A percentile compares a stretch with the other conserved stretches of the same genome.
phyloP scores from a whole-genome alignment of 2,797 vertebrate species.

The Arctocebus calabarensis region DNA sequence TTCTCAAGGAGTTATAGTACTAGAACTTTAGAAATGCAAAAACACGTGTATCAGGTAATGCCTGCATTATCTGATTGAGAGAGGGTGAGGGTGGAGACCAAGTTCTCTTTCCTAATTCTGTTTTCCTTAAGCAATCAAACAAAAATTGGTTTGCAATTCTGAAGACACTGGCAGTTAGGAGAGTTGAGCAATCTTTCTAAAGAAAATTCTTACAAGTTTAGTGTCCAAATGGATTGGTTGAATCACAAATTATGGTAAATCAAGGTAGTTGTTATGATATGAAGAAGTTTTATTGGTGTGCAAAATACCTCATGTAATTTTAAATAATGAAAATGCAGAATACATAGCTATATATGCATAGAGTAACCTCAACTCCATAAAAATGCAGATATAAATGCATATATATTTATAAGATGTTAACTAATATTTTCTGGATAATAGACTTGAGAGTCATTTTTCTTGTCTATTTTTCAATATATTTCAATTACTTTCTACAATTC shows the following conservation, averaged over 20 bases:
- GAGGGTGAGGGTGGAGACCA: neutral
- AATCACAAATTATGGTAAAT: conserved; percentile 16
- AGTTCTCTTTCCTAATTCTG: neutral
- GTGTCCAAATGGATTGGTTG: neutral
- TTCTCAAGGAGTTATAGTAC: neutral
- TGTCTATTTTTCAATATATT: conserved; percentile 51
- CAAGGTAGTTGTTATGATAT: neutral
- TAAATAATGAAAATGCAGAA: neutral
- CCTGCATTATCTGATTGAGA: neutral
- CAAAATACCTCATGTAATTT: conserved; percentile 14
- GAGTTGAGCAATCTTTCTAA: conserved; percentile 31
- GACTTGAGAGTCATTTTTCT: neutral
- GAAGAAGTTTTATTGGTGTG: neutral
- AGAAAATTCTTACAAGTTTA: conserved; percentile 1
- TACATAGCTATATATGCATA: neutral
- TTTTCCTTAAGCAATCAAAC: conserved; percentile 43
- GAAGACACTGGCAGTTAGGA: neutral
- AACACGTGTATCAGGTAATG: neutral
- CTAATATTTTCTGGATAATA: neutral
- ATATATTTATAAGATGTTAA: neutral
- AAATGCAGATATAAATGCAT: neutral
- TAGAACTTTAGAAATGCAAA: conserved; percentile 16
- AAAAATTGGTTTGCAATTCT: conserved; percentile 33
- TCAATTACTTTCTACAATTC: conserved; percentile 48
- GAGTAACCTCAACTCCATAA: neutral